A percentile compares a stretch with the other conserved stretches of the same genome.
Conservation (phyloP, 92 coral and sea anemone species). For the Porites evermanni region DNA sequence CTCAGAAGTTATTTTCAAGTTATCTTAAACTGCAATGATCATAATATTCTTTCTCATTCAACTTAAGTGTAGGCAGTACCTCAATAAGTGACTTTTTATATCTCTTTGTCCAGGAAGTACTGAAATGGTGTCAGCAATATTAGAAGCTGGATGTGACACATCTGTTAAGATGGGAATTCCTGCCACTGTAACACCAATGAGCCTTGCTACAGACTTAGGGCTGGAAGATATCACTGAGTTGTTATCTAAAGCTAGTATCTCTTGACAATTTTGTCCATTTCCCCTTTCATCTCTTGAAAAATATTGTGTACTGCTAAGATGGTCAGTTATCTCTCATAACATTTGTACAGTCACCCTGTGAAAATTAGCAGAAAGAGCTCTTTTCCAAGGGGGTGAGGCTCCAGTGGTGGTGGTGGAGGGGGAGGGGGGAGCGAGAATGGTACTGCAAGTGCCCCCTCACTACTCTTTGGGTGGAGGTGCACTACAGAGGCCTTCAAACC, state of each 20-base stretch:
- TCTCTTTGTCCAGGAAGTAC: conserved; percentile 56
- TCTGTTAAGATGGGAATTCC: conserved; percentile 79
- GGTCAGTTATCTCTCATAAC: no score
- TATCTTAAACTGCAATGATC: no score
- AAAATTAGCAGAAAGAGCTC: no score
- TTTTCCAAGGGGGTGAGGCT: no score
- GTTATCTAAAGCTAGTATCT: conserved; percentile 29
- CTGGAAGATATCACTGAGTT: conserved; percentile 70
- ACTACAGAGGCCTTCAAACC: neutral
- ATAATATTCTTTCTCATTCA: neutral
- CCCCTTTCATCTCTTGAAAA: neutral
- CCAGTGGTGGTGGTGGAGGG: no score
- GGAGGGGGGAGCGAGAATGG: no score
- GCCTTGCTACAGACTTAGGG: conserved; percentile 82
- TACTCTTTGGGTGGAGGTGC: no score
- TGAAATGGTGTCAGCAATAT: conserved; percentile 79
- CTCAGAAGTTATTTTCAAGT: no score
- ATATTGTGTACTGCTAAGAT: no score
- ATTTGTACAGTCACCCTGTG: no score
- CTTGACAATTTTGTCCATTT: neutral
- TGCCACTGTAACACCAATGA: conserved; percentile 76
- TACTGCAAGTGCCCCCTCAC: no score
- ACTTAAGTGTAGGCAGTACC: neutral
- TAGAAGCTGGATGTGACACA: conserved; percentile 73
- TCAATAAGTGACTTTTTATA: neutral